Conservation (phyloP, 30 jellyfish, hydroid and myxozoan species). For the Chrysaora quinquecirrha region DNA sequence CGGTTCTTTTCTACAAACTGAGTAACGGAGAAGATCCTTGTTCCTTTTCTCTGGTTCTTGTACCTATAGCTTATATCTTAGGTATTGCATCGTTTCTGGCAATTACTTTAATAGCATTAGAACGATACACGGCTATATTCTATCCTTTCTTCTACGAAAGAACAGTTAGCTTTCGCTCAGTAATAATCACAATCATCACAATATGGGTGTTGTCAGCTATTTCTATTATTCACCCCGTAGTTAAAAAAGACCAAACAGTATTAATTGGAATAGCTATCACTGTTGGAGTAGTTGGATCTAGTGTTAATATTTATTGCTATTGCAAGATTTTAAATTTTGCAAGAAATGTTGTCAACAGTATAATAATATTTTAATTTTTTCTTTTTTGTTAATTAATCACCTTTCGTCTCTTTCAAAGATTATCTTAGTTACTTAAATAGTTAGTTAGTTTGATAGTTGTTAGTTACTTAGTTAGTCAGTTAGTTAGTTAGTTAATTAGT, state of each 20-base stretch:
- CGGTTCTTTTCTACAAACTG: conserved; percentile 18
- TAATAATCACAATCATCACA: background rate
- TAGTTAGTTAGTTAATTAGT: no score
- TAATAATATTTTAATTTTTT: no score
- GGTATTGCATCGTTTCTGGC: conserved; percentile 47
- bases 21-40: conserved; percentile 33
- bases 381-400: background rate
- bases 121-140: conserved; percentile 44
- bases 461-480: no score
- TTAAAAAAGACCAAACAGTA: background rate
- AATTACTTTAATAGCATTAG: conserved; percentile 32
- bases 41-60: background rate
- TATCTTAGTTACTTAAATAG: no score
- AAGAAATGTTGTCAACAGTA: no score
- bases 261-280: background rate
- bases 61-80: conserved; percentile 31
- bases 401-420: no score
- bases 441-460: no score
- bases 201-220: conserved; percentile 23
- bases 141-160: conserved; percentile 36
- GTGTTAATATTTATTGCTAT: conserved; percentile 17
- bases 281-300: conserved; percentile 25
- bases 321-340: conserved; percentile 20
- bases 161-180: background rate
- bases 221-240: background rate